Percentiles rank a stretch among this genome's conserved stretches.
Evolutionary conservation across 1,140 invertebrate species (phyloP).

Genomic region (Cherax destructor): DNA sequence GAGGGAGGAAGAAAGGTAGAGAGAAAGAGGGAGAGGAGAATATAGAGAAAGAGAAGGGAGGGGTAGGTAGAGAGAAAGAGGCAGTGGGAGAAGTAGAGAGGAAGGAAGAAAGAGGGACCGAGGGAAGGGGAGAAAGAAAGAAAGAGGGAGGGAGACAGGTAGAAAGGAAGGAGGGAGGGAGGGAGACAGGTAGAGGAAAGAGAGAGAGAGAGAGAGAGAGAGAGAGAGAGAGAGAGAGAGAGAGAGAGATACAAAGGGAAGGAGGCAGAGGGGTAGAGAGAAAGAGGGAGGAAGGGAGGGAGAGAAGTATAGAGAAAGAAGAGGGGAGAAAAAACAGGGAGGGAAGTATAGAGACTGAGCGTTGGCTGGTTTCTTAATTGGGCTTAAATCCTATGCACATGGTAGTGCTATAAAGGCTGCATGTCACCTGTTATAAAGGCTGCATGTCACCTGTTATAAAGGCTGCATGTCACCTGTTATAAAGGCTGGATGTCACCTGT

Average conservation of each 20-base stretch:
- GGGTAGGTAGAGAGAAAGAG: neutral
- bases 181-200: no score
- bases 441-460: no score
- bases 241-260: neutral
- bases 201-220: neutral
- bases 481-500: no score
- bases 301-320: neutral
- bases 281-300: conserved; percentile 11
- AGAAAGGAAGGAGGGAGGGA: no score
- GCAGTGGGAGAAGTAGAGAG: no score
- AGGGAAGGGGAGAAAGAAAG: conserved; percentile 26
- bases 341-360: neutral
- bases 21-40: neutral
- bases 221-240: neutral
- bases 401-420: neutral
- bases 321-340: no score
- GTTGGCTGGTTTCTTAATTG: neutral
- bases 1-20: neutral
- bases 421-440: no score
- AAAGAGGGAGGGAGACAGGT: conserved; percentile 9
- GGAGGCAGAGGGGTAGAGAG: neutral
- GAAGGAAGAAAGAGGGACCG: no score
- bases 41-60: neutral
- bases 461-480: no score
- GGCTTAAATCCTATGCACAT: neutral